These are phyloP conservation scores for Catharus ustulatus DNA, from an alignment of 2,797 vertebrate species.

Conservation along the genomic window DNA sequence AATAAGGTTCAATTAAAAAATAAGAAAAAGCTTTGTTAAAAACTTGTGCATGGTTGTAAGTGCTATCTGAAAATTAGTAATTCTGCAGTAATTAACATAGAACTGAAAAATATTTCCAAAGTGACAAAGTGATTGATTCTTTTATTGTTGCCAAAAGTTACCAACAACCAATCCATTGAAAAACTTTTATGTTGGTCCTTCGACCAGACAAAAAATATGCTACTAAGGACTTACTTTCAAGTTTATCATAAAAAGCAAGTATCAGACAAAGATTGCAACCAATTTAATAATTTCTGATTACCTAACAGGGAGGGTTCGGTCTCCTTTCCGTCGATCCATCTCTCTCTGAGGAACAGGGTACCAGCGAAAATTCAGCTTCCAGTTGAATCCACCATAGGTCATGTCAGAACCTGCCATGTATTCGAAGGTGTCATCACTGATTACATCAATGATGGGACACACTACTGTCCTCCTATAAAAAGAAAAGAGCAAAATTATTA, in stretches of 20 bases:
- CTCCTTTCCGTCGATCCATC: constrained; percentile 85
- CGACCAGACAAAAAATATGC: neutral
- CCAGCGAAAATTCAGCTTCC: constrained; percentile 86
- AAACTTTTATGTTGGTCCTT: neutral
- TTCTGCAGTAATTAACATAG: neutral
- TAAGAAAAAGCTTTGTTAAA: neutral
- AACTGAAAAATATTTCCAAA: neutral
- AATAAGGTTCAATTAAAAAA: neutral
- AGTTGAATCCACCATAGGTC: constrained; percentile 86
- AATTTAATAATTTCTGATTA: neutral
- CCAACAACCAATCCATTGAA: fast-evolving
- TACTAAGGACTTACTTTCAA: neutral
- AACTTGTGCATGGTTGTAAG: neutral
- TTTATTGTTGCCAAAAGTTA: neutral
- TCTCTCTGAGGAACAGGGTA: constrained; percentile 86
- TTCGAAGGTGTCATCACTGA: constrained; percentile 85
- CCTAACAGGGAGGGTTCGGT: constrained; percentile 84
- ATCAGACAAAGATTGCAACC: neutral
- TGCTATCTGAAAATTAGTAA: neutral
- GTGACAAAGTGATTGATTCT: neutral
- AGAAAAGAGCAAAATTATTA: neutral
- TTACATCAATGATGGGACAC: constrained; percentile 86
- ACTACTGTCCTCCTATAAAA: constrained; percentile 81
- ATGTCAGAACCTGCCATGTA: constrained; percentile 86
- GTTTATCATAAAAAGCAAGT: neutral